Evolutionary conservation across 1,140 invertebrate genomes (phyloP), one percentile per base, ranked within the genome.

Genomic region (Ganaspis sp.): DNA sequence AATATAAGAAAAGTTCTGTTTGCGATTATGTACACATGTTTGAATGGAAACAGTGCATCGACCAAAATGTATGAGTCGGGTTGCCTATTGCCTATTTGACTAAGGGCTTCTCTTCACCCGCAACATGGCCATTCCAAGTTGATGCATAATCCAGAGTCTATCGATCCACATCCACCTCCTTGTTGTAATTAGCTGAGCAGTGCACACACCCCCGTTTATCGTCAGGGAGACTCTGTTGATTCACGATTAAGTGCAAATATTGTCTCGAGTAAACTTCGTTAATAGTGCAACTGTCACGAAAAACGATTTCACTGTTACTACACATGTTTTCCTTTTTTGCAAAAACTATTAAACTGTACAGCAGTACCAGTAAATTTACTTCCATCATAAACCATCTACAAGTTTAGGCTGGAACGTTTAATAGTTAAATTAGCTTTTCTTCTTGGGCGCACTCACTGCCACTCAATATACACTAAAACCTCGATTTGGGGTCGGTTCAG

Each of bases 141-240:
- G 12, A 64, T 64, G 58, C 58, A 64, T 64, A 64, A 64, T 64
- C 58, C 58, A 64, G 58, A 64, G 58, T 64, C 23, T 29, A 64
- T 64, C 58, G 58, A 64, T 64, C 58, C 26, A 64, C 23, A 64
- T 49, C 45, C 45, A 64, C 23, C 58, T 64, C 58, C 58, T 64
- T 64, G 58, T 29, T 64, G 58, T 64, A 64, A 64, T 64, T 64
- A 64, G 58, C 58, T 64, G 58, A 64, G 58, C 58, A 64, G 58
- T 64, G 58, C 58, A 64, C 29, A 64, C 58, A 64, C 26, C 58
- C 29, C 58, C 23, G 58, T 64, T 64, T 64, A 64, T 64, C 58
- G 58, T 64, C 58, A 64, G 58, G 23, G 54, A 26, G 54, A 34
- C 58, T 26, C 21, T 64, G 58, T 64, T 64, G 58, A 64, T 64